These are phyloP conservation scores for Metellina segmentata DNA, from an alignment of 2,888 invertebrate species.

Conservation along the genomic window DNA sequence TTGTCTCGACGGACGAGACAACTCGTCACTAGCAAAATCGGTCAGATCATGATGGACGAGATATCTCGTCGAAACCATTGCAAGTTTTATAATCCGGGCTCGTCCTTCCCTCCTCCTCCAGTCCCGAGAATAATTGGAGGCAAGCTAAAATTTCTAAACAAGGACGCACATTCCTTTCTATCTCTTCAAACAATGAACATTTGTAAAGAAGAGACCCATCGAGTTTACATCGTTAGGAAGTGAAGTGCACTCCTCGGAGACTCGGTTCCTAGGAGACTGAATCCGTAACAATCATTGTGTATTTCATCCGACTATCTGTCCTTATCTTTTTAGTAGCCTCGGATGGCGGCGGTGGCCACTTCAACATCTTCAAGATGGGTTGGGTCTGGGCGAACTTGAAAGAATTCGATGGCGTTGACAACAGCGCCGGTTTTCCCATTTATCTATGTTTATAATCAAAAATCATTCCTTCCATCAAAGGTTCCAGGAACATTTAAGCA, in stretches of 20 bases:
- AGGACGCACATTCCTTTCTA: neutral
- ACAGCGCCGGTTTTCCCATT: neutral
- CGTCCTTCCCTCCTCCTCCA: neutral
- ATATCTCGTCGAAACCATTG: no score
- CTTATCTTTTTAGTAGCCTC: neutral
- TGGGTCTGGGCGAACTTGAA: neutral
- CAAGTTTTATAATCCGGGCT: no score
- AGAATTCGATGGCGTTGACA: neutral
- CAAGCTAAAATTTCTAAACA: no score
- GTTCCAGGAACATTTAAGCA: slow-evolving; percentile 6
- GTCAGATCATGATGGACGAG: no score
- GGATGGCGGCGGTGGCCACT: slow-evolving; percentile 4
- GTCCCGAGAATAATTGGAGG: neutral
- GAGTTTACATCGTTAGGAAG: neutral
- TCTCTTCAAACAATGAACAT: neutral
- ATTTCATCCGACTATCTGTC: neutral
- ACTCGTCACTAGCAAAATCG: no score
- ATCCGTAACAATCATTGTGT: neutral
- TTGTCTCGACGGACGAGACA: no score
- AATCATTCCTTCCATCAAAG: neutral
- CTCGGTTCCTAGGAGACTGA: neutral
- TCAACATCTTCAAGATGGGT: neutral
- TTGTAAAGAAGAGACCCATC: neutral
- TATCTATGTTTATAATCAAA: slow-evolving; percentile 19
- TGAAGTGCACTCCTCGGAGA: neutral